Percentiles rank a stretch among this genome's conserved stretches.
Conservation (phyloP, 2,113 vertebrate species). For the Syngnathus scovelli region DNA sequence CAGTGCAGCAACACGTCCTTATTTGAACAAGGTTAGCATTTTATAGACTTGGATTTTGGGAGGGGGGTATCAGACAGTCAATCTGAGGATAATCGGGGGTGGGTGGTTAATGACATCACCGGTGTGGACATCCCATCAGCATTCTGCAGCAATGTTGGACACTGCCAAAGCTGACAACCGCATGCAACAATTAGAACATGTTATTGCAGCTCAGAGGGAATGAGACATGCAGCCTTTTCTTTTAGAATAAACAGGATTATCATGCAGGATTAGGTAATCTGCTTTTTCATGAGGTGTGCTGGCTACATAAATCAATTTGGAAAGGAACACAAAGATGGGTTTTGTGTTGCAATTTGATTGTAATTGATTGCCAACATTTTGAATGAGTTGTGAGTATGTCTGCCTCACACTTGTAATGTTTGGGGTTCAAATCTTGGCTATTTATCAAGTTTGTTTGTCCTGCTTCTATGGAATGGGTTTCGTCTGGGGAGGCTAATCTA, state of each 20-base stretch:
- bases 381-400: background rate
- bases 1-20: slow-evolving; percentile 16
- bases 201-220: slow-evolving; percentile 15
- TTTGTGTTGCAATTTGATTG: background rate
- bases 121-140: slow-evolving; percentile 31
- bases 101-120: slow-evolving; percentile 24
- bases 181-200: slow-evolving; percentile 29
- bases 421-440: background rate
- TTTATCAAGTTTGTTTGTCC: background rate
- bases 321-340: background rate
- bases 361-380: background rate
- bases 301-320: background rate
- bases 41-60: background rate
- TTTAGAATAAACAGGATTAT: background rate
- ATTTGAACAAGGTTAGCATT: background rate
- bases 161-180: slow-evolving; percentile 10
- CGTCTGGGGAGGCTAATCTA: too few species aligned
- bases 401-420: background rate
- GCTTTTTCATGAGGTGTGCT: background rate
- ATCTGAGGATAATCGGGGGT: slow-evolving; percentile 2
- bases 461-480: background rate
- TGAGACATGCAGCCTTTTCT: background rate
- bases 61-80: slow-evolving; percentile 17
- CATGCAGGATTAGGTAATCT: background rate
- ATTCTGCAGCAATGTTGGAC: slow-evolving; percentile 5